Evolutionary conservation across 2,888 invertebrate genomes (phyloP).

Genomic region (Exephanes ischioxanthus): DNA sequence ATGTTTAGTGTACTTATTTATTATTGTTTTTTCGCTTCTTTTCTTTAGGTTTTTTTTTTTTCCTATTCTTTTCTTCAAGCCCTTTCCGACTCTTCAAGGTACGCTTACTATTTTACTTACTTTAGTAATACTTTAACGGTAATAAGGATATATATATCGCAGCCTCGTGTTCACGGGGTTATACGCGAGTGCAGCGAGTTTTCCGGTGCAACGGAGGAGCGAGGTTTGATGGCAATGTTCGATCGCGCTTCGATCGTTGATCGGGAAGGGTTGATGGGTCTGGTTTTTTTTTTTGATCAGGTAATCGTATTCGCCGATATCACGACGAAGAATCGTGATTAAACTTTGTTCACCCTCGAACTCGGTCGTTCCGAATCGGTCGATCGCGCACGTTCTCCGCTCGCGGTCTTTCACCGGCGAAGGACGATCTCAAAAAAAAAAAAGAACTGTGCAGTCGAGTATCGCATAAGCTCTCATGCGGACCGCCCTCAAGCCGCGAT

Average conservation of each 20-base stretch:
- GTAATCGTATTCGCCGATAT: conserved; percentile 14
- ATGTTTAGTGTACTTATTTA: conserved; percentile 43
- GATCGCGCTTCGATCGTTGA: conserved; percentile 23
- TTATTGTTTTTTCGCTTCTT: conserved; percentile 12
- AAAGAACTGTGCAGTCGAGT: not conserved
- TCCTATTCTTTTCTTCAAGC: conserved; percentile 31
- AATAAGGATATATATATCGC: conserved; percentile 41
- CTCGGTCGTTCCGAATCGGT: conserved; percentile 1
- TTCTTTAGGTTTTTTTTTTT: not conserved
- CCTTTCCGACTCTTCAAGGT: conserved; percentile 33
- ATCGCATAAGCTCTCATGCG: not conserved
- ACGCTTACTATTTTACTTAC: conserved; percentile 58
- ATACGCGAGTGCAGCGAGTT: not conserved
- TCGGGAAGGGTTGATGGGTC: conserved; percentile 3
- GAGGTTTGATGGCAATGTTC: conserved; percentile 43
- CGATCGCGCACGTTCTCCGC: conserved; percentile 44
- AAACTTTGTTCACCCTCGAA: conserved; percentile 34
- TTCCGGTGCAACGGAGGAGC: conserved; percentile 44
- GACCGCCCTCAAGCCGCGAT: not conserved
- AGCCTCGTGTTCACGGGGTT: conserved; percentile 1
- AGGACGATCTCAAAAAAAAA: not conserved
- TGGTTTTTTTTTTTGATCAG: not conserved
- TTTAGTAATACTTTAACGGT: conserved; percentile 69
- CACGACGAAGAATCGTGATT: conserved; percentile 4
- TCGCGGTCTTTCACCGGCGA: conserved; percentile 19